These are phyloP conservation scores for Urophycis tenuis DNA, from an alignment of 2,797 vertebrate genomes.

Conservation along the genomic window DNA sequence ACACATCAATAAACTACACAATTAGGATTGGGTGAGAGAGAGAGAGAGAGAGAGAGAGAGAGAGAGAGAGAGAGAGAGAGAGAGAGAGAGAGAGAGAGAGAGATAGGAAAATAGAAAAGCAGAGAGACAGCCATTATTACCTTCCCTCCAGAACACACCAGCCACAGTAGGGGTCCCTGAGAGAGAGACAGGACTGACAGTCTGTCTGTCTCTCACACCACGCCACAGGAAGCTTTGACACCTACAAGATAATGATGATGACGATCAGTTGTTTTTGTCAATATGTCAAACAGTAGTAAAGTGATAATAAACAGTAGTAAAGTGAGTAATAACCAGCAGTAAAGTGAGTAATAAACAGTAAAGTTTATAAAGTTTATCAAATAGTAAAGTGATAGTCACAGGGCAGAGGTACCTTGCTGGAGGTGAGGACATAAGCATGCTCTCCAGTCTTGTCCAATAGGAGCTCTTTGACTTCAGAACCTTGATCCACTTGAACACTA, in stretches of 20 bases:
- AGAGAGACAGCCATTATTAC: slow-evolving; percentile 43
- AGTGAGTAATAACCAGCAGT: too few species aligned
- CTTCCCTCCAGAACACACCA: slow-evolving; percentile 90
- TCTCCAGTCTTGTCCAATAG: slow-evolving; percentile 68
- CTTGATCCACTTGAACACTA: slow-evolving; percentile 62
- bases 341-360: too few species aligned
- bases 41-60: neutral
- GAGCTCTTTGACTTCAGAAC: slow-evolving; percentile 72
- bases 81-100: neutral
- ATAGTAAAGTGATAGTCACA: slow-evolving; percentile 6
- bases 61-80: neutral
- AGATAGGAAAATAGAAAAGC: neutral
- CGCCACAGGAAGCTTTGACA: slow-evolving; percentile 74
- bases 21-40: neutral
- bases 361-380: too few species aligned
- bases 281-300: too few species aligned
- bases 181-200: slow-evolving; percentile 75
- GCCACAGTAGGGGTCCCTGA: slow-evolving; percentile 89
- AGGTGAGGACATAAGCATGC: slow-evolving; percentile 75
- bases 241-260: slow-evolving; percentile 53
- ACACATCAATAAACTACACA: too few species aligned
- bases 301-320: too few species aligned
- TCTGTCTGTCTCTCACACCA: slow-evolving; percentile 68
- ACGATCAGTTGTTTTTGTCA: neutral
- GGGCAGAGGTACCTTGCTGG: slow-evolving; percentile 61